Conservation (phyloP, 1,140 invertebrate species). For the Protaetia brevitarsis region DNA sequence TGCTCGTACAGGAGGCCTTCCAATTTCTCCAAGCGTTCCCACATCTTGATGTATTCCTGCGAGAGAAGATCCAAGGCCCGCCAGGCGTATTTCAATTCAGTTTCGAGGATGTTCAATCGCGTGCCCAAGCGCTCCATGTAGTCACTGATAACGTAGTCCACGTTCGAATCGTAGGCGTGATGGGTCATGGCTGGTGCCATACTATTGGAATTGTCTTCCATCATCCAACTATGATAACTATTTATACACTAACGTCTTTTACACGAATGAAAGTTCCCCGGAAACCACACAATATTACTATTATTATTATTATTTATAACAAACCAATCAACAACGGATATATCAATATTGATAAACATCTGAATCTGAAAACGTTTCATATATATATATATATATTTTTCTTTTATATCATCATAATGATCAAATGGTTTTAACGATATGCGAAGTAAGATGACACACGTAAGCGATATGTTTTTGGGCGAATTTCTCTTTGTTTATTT, state of each 20-base stretch:
- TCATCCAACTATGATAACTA: neutral
- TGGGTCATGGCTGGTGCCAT: slow-evolving; percentile 41
- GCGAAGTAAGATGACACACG: too few relatives aligned
- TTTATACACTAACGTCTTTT: neutral
- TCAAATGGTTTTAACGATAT: too few relatives aligned
- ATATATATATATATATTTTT: neutral
- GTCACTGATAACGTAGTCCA: slow-evolving; percentile 74
- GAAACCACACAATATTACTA: too few relatives aligned
- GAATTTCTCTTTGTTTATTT: too few relatives aligned
- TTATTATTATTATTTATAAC: too few relatives aligned
- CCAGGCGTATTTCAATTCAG: slow-evolving; percentile 89
- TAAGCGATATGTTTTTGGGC: too few relatives aligned
- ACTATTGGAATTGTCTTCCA: slow-evolving; percentile 34
- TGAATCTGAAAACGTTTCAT: neutral
- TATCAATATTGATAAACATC: too few relatives aligned
- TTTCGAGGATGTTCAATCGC: slow-evolving; percentile 80
- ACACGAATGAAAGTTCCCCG: too few relatives aligned
- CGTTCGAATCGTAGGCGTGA: slow-evolving; percentile 47
- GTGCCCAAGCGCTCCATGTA: slow-evolving; percentile 87
- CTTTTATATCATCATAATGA: too few relatives aligned
- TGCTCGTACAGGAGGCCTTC: slow-evolving; percentile 85
- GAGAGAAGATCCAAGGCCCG: slow-evolving; percentile 84
- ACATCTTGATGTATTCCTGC: slow-evolving; percentile 91
- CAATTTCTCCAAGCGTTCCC: slow-evolving; percentile 87
- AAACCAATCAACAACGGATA: too few relatives aligned